These are phyloP conservation scores for Myrmophylax atrothorax DNA, from an alignment of 2,113 vertebrate species.

Conservation along the genomic window DNA sequence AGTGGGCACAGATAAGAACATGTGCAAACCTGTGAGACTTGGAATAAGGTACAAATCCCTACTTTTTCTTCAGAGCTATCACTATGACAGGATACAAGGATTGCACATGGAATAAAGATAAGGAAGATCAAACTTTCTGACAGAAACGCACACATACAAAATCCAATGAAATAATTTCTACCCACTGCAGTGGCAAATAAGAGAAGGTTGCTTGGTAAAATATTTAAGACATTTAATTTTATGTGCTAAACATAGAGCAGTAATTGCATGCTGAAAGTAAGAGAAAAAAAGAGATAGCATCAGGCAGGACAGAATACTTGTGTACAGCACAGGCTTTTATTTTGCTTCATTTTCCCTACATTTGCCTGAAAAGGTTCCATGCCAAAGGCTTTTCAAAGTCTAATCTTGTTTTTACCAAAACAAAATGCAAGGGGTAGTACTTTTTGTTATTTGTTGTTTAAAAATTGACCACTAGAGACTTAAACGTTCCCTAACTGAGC, in stretches of 20 bases:
- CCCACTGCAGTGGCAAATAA: fast-evolving
- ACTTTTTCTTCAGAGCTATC: neutral
- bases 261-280: neutral
- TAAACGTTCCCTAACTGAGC: neutral
- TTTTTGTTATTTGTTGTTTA: neutral
- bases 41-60: neutral
- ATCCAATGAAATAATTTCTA: neutral
- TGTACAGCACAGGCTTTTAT: neutral
- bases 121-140: neutral
- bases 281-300: neutral
- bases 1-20: neutral
- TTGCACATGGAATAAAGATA: neutral
- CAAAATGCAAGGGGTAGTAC: neutral
- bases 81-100: neutral
- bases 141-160: neutral
- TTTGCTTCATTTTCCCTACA: neutral
- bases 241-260: neutral
- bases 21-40: neutral
- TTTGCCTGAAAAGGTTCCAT: neutral
- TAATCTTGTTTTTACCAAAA: neutral
- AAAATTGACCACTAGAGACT: neutral
- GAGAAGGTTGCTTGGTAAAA: neutral
- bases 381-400: neutral
- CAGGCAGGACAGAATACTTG: neutral
- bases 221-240: neutral